phyloP scores from a whole-genome alignment of 2,113 vertebrate species.

The Brienomyrus longianalis region DNA sequence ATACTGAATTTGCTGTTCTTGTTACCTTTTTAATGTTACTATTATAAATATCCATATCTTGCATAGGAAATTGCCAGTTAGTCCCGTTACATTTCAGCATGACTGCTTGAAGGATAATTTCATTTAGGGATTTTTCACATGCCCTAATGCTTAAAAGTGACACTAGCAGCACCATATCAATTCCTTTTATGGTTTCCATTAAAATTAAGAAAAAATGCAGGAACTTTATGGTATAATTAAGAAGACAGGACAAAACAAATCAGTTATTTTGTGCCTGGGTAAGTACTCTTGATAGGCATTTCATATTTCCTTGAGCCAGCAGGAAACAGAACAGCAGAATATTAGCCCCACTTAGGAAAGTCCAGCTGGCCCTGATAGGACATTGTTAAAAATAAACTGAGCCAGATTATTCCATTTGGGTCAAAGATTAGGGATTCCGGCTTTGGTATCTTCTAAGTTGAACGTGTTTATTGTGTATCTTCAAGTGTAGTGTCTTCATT shows the following conservation, averaged over 20 bases:
- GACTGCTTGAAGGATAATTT: neutral
- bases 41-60: neutral
- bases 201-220: neutral
- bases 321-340: neutral
- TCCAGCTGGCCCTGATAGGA: neutral
- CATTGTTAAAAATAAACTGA: neutral
- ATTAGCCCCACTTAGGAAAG: neutral
- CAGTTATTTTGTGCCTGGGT: neutral
- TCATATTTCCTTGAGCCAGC: neutral
- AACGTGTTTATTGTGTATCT: neutral
- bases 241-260: neutral
- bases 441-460: neutral
- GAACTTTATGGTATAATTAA: neutral
- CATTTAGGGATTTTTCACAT: neutral
- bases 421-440: neutral
- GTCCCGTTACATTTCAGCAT: neutral
- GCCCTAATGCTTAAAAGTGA: neutral
- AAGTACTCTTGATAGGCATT: neutral
- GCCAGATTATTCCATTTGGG: neutral
- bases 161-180: neutral
- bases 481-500: neutral
- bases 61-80: neutral
- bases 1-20: neutral
- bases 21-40: neutral
- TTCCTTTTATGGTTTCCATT: neutral